phyloP scores from a whole-genome alignment of 2,113 vertebrate species.

The Galemys pyrenaicus region DNA sequence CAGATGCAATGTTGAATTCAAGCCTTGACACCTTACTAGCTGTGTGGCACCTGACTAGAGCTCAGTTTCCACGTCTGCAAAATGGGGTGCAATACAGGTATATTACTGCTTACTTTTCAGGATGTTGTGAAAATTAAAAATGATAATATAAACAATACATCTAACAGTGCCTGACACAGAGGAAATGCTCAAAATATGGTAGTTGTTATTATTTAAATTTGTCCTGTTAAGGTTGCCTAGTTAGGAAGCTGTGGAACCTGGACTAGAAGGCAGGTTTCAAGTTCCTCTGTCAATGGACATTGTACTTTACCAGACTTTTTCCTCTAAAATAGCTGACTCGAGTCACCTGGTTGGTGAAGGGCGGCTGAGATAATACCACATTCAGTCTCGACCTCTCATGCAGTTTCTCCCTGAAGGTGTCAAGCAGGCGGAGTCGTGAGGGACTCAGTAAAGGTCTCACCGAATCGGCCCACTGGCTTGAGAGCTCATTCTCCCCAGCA shows the following conservation, averaged over 20 bases:
- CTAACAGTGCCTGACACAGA: neutral
- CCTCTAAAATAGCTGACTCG: neutral
- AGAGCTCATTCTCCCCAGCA: constrained; percentile 93
- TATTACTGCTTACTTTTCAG: neutral
- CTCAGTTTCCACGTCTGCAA: neutral
- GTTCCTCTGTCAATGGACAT: neutral
- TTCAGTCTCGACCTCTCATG: neutral
- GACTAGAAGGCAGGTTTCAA: neutral
- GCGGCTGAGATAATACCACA: neutral
- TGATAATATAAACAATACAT: neutral
- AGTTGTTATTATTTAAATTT: neutral
- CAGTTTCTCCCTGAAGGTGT: neutral
- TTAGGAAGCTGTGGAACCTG: neutral
- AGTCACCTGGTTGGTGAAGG: neutral
- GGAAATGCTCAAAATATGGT: neutral
- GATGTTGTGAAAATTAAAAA: neutral
- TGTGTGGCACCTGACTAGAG: neutral
- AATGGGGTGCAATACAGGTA: neutral
- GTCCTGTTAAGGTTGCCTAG: neutral
- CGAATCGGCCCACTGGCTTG: constrained; percentile 96
- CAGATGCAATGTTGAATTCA: neutral
- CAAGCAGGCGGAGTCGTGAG: neutral
- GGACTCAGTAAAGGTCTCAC: constrained; percentile 85
- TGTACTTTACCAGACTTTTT: neutral
- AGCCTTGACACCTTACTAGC: neutral